A percentile compares a stretch with the other conserved stretches of the same genome.
These are phyloP conservation scores for Karalla daura DNA, from an alignment of 2,797 vertebrate genomes.

Conservation along the genomic window DNA sequence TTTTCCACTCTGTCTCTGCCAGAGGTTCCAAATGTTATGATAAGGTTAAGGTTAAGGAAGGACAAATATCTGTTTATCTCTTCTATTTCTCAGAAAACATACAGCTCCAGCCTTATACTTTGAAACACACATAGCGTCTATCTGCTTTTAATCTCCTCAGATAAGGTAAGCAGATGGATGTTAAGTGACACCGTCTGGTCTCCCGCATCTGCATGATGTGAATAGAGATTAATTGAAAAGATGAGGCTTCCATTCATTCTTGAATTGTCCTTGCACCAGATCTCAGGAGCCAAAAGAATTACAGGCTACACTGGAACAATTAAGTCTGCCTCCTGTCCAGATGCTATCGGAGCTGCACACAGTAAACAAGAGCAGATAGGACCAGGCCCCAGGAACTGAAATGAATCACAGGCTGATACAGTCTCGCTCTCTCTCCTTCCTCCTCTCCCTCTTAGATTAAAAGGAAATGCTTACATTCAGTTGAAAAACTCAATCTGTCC, in stretches of 20 bases:
- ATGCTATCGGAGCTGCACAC: constrained; percentile 66
- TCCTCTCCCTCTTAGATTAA: constrained; percentile 28
- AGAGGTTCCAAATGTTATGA: no score
- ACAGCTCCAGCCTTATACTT: background rate
- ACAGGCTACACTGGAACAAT: constrained; percentile 64
- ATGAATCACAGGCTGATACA: constrained; percentile 67
- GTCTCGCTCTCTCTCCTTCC: constrained; percentile 8
- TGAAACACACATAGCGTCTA: background rate
- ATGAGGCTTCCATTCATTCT: constrained; percentile 47
- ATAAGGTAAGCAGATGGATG: constrained; percentile 45
- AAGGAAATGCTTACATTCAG: constrained; percentile 16
- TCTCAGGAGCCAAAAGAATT: constrained; percentile 59
- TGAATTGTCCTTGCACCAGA: constrained; percentile 59
- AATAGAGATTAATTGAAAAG: constrained; percentile 63
- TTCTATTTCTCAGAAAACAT: background rate
- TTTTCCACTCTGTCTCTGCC: no score
- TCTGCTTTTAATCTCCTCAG: constrained; percentile 40
- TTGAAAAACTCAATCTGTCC: constrained; percentile 23
- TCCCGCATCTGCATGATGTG: constrained; percentile 37
- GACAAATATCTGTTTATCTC: no score
- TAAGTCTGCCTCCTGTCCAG: constrained; percentile 71
- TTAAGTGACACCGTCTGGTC: constrained; percentile 48
- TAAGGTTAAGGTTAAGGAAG: no score
- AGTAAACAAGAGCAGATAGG: constrained; percentile 74
- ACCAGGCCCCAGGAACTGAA: constrained; percentile 57